Evolutionary conservation across 2,888 invertebrate species (phyloP).

Genomic region (Tetranychus piercei): DNA sequence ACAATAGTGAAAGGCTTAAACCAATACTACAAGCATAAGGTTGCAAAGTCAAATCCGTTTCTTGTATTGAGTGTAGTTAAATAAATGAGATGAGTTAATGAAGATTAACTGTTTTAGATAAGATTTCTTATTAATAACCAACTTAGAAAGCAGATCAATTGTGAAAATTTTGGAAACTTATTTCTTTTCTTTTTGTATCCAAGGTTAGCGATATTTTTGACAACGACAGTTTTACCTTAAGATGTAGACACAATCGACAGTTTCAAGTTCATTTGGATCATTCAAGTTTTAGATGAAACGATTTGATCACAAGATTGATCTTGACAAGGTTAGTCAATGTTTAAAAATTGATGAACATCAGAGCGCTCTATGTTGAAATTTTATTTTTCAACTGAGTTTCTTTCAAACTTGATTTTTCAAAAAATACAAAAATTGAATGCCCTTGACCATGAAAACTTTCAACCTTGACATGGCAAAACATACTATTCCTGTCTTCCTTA

Average conservation of each 20-base stretch:
- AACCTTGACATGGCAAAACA: not conserved
- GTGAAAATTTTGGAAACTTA: no score
- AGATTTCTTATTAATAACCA: no score
- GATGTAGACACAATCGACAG: not conserved
- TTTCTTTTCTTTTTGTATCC: not conserved
- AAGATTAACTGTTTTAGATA: no score
- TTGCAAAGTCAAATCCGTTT: no score
- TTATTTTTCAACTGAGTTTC: not conserved
- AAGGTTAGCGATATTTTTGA: not conserved
- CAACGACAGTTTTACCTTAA: not conserved
- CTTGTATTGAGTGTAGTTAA: no score
- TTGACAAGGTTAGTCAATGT: not conserved
- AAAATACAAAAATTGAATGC: not conserved
- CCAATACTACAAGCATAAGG: not conserved
- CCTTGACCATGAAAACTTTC: not conserved
- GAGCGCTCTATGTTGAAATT: not conserved
- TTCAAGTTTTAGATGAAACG: not conserved
- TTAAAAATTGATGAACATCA: not conserved
- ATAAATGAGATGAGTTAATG: no score
- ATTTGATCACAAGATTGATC: not conserved
- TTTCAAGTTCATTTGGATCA: not conserved
- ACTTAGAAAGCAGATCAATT: no score
- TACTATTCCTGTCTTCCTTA: not conserved
- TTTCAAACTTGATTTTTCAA: not conserved
- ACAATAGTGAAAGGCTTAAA: not conserved